These are phyloP conservation scores for Cantharis rustica DNA, from an alignment of 2,888 invertebrate genomes.

Conservation along the genomic window DNA sequence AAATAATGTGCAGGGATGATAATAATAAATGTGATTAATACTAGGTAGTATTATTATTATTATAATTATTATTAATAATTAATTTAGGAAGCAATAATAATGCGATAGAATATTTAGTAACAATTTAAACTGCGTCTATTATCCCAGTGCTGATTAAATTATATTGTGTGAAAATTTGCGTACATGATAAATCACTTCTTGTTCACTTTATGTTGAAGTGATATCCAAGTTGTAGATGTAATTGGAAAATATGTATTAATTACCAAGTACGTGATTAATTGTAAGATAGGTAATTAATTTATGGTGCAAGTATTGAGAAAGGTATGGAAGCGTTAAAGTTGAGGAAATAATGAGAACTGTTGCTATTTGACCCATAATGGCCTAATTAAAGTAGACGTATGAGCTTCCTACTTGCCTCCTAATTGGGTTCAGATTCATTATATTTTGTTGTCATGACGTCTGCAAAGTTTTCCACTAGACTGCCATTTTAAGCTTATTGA, in stretches of 20 bases:
- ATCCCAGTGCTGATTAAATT: background rate
- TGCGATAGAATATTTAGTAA: background rate
- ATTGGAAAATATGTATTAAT: background rate
- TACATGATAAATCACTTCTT: background rate
- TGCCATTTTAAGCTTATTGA: constrained; percentile 46
- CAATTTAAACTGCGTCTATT: background rate
- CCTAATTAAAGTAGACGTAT: constrained; percentile 23
- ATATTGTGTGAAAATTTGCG: background rate
- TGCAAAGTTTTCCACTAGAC: constrained; percentile 49
- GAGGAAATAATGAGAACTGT: background rate
- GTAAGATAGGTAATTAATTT: background rate
- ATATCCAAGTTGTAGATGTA: background rate
- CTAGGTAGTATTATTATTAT: background rate
- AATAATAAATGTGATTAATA: background rate
- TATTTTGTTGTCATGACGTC: constrained; percentile 51
- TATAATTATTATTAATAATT: background rate
- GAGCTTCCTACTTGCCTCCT: constrained; percentile 41
- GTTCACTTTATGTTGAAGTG: background rate
- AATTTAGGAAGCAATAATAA: background rate
- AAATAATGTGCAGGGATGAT: background rate
- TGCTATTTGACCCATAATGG: constrained; percentile 4
- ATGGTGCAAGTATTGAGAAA: background rate
- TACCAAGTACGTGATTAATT: background rate
- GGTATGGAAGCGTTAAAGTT: background rate
- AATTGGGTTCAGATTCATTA: constrained; percentile 51